Percentiles rank a stretch among this genome's conserved stretches.
Evolutionary conservation across 2,888 invertebrate species (phyloP).

Genomic region (Biston betularia): DNA sequence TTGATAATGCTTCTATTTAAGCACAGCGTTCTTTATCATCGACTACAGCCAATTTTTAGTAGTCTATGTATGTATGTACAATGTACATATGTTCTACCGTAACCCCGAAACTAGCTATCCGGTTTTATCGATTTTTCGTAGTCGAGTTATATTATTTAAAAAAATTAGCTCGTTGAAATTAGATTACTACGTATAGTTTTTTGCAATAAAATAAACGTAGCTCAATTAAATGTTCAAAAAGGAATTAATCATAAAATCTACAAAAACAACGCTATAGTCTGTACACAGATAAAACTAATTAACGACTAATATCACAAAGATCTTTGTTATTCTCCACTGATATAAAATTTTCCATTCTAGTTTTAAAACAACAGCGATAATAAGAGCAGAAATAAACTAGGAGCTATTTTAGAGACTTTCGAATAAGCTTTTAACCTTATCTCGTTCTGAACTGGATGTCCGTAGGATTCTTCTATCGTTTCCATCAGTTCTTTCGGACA

Average conservation of each 20-base stretch:
- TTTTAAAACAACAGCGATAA: constrained; percentile 61
- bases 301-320: constrained; percentile 77
- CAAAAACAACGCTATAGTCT: constrained; percentile 53
- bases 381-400: constrained; percentile 60
- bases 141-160: too few relatives aligned
- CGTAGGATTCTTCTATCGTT: constrained; percentile 76
- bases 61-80: background rate
- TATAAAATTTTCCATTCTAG: constrained; percentile 1
- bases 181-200: background rate
- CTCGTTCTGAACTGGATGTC: constrained; percentile 80
- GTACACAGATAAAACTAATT: constrained; percentile 65
- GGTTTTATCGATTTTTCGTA: too few relatives aligned
- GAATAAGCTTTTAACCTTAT: constrained; percentile 79
- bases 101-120: too few relatives aligned
- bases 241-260: constrained; percentile 44
- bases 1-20: background rate
- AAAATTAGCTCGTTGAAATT: too few relatives aligned
- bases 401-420: constrained; percentile 57
- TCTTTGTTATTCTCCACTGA: constrained; percentile 15
- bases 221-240: constrained; percentile 23
- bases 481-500: constrained; percentile 81
- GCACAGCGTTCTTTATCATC: background rate
- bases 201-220: constrained; percentile 11
- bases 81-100: too few relatives aligned
- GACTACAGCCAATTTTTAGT: too few relatives aligned